A percentile compares a stretch with the other conserved stretches of the same genome.
These are phyloP conservation scores for Coremacera marginata DNA, from an alignment of 2,888 invertebrate species.

Conservation along the genomic window DNA sequence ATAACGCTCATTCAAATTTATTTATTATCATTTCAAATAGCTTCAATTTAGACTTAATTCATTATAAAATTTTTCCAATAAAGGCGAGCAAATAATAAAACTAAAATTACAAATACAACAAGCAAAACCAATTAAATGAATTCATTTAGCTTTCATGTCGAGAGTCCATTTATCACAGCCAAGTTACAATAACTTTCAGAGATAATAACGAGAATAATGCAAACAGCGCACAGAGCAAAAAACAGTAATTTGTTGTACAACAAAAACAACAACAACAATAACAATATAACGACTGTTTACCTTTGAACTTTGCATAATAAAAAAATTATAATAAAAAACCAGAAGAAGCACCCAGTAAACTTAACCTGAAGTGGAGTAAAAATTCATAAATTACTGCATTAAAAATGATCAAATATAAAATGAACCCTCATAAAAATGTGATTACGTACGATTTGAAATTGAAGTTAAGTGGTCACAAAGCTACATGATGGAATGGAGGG, in stretches of 20 bases:
- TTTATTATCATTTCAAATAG: background rate
- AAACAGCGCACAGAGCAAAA: background rate
- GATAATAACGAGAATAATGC: background rate
- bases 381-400: conserved; percentile 26
- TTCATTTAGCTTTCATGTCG: conserved; percentile 24
- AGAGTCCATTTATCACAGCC: conserved; percentile 21
- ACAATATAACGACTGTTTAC: background rate
- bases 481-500: background rate
- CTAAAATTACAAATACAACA: background rate
- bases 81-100: background rate
- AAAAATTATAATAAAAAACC: background rate
- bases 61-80: background rate
- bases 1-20: background rate
- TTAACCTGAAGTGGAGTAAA: background rate
- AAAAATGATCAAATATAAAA: conserved; percentile 22
- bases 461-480: conserved; percentile 4
- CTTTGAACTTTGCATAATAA: conserved; percentile 3
- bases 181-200: conserved; percentile 17
- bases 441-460: conserved; percentile 21
- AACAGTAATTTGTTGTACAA: conserved; percentile 7
- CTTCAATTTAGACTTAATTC: background rate
- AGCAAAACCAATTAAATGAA: conserved; percentile 4
- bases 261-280: conserved; percentile 9
- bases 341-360: background rate
- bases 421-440: conserved; percentile 26